These are phyloP conservation scores for Glaucomys volans DNA, from an alignment of 2,113 vertebrate genomes.

Conservation along the genomic window DNA sequence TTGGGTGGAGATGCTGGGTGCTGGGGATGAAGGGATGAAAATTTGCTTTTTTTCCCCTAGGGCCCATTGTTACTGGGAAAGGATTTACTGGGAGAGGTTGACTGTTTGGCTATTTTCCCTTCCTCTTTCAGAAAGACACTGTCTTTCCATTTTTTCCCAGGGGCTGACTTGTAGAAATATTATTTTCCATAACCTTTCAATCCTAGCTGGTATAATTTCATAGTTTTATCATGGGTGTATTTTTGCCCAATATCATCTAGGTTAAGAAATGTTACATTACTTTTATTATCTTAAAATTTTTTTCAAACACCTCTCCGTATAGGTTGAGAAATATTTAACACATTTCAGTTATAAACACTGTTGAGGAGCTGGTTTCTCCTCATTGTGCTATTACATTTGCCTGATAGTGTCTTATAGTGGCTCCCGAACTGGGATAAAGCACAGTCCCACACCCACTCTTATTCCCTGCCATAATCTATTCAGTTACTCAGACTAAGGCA, in stretches of 20 bases:
- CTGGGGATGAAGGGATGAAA: no score
- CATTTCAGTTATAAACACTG: not conserved
- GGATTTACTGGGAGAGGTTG: no score
- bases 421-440: not conserved
- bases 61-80: no score
- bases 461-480: not conserved
- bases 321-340: not conserved
- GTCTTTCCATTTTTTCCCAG: no score
- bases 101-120: no score
- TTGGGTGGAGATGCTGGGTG: no score
- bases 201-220: not conserved
- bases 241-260: not conserved
- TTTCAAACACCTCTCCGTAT: not conserved
- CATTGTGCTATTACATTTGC: not conserved
- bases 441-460: not conserved
- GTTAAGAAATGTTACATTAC: not conserved
- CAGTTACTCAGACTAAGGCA: not conserved
- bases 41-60: no score
- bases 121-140: no score
- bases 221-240: not conserved
- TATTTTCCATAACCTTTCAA: not conserved
- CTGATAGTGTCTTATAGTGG: not conserved
- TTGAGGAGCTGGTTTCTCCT: not conserved
- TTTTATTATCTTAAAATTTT: not conserved
- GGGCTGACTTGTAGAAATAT: no score